Percentiles rank a stretch among this genome's conserved stretches.
phyloP scores from a whole-genome alignment of 2,797 vertebrate species.

The Aldrovandia affinis region DNA sequence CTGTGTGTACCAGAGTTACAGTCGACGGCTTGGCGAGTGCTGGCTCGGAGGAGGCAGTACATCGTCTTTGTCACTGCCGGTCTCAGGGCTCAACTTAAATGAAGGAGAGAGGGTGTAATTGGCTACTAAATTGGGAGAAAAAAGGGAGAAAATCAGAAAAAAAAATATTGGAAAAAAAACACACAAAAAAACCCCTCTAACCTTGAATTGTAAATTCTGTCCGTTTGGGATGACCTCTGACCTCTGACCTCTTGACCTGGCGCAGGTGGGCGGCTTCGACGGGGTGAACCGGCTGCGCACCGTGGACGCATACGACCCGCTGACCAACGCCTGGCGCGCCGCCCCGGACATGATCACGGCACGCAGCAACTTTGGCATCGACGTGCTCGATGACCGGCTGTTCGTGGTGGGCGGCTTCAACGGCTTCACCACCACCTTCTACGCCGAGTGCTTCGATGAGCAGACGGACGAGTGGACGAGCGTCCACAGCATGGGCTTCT shows the following conservation, averaged over 20 bases:
- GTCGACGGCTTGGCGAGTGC: no score
- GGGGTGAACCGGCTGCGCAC: constrained; percentile 68
- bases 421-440: constrained; percentile 68
- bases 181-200: no score
- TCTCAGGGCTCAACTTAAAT: no score
- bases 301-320: constrained; percentile 70
- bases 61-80: no score
- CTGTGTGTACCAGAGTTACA: no score
- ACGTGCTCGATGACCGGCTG: constrained; percentile 71
- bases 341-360: constrained; percentile 71
- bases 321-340: constrained; percentile 59
- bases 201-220: background rate
- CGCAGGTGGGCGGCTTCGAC: constrained; percentile 76
- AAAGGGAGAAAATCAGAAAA: no score
- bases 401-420: constrained; percentile 77
- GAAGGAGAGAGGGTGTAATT: no score
- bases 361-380: constrained; percentile 79
- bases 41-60: no score
- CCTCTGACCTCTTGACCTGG: background rate
- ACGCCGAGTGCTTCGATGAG: constrained; percentile 70
- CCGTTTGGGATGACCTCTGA: no score
- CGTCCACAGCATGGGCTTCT: constrained; percentile 65
- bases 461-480: constrained; percentile 68
- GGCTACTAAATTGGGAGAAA: no score
- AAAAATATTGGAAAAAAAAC: no score